These are phyloP conservation scores for Homarus americanus DNA, from an alignment of 1,140 invertebrate genomes.

Conservation along the genomic window DNA sequence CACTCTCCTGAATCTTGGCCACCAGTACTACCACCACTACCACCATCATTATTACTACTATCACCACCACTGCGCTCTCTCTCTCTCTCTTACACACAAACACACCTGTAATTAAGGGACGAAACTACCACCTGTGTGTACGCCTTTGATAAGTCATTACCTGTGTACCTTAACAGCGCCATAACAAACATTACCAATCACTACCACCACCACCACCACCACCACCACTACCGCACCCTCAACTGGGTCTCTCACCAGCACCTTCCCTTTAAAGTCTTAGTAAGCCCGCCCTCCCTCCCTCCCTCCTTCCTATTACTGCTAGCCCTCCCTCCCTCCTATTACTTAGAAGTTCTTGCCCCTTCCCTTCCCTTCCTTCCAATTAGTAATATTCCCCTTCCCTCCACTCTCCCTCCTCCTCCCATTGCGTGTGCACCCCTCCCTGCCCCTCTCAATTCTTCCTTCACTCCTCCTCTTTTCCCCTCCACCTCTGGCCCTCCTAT, in stretches of 20 bases:
- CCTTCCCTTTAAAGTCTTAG: constrained; percentile 17
- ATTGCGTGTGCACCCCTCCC: not conserved
- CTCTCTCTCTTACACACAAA: too few species aligned
- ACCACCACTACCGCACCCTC: not conserved
- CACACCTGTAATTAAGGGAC: too few species aligned
- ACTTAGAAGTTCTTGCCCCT: too few species aligned
- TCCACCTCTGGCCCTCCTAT: too few species aligned
- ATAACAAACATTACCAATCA: too few species aligned
- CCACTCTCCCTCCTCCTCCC: not conserved
- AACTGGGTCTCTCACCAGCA: not conserved
- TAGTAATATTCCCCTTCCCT: not conserved
- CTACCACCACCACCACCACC: not conserved
- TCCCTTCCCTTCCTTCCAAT: not conserved
- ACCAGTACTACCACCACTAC: too few species aligned
- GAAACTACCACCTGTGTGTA: too few species aligned
- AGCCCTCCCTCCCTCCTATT: not conserved
- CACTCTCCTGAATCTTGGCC: not conserved
- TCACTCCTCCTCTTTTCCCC: not conserved
- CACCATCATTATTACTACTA: too few species aligned
- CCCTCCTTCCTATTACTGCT: not conserved
- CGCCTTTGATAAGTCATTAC: too few species aligned
- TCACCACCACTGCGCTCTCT: too few species aligned
- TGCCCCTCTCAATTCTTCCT: not conserved
- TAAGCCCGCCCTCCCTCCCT: not conserved
- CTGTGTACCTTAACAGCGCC: too few species aligned